Conservation (phyloP, 2,888 invertebrate genomes). For the Unio pictorum region DNA sequence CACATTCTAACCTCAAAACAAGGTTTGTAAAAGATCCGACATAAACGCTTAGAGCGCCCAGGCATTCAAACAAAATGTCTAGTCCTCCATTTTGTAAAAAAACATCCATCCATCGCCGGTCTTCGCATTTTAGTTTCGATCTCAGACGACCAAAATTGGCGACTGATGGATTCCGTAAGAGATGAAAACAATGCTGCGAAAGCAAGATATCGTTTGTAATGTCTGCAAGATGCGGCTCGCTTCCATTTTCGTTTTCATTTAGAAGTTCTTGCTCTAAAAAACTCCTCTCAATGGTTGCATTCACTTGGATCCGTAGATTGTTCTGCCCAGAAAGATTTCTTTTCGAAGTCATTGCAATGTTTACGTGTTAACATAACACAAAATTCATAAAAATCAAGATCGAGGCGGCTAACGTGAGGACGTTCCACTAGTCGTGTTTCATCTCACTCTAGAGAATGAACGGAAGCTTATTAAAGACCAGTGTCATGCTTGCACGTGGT, state of each 20-base stretch:
- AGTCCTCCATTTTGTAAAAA: slow-evolving; percentile 62
- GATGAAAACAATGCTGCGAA: slow-evolving; percentile 48
- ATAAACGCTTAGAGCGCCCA: slow-evolving; percentile 43
- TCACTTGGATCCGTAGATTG: slow-evolving; percentile 16
- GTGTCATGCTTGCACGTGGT: no score
- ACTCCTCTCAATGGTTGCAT: background rate
- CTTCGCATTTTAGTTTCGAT: slow-evolving; percentile 52
- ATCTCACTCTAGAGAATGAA: no score
- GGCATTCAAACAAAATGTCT: slow-evolving; percentile 59
- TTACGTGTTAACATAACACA: background rate
- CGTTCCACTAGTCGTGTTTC: no score
- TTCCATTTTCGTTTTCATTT: background rate
- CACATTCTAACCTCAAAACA: slow-evolving; percentile 63
- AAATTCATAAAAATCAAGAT: no score
- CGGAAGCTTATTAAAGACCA: no score
- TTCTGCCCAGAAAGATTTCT: slow-evolving; percentile 11
- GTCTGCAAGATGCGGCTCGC: slow-evolving; percentile 33
- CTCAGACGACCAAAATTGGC: slow-evolving; percentile 59
- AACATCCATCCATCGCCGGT: slow-evolving; percentile 58
- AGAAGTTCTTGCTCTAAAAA: background rate
- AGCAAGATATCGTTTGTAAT: slow-evolving; percentile 46
- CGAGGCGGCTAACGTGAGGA: no score
- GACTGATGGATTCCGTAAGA: slow-evolving; percentile 58
- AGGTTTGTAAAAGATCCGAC: slow-evolving; percentile 45
- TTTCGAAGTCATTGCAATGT: slow-evolving; percentile 13